Percentiles rank a stretch among this genome's conserved stretches.
Conservation (phyloP, 2,888 invertebrate genomes). For the Nomada fabriciana region DNA sequence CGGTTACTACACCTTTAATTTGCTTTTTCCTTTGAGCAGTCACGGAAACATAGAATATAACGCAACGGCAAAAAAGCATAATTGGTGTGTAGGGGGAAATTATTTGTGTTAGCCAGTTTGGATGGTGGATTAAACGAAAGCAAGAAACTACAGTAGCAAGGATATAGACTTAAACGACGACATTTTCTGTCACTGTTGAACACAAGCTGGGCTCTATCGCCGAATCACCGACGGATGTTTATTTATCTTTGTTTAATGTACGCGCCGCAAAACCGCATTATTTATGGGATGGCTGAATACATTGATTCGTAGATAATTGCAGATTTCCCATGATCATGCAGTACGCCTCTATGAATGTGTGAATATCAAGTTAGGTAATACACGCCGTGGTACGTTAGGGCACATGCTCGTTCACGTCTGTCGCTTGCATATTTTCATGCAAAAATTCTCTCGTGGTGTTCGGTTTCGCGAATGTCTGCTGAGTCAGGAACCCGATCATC, state of each 20-base stretch:
- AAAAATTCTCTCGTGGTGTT: conserved; percentile 62
- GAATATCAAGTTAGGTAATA: conserved; percentile 49
- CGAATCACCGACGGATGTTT: too few species aligned
- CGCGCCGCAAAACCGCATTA: too few species aligned
- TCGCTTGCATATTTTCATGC: conserved; percentile 56
- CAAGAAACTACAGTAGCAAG: too few species aligned
- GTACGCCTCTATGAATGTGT: neutral
- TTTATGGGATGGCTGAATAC: neutral
- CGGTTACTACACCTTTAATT: too few species aligned
- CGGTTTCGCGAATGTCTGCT: conserved; percentile 68
- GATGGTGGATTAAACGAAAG: too few species aligned
- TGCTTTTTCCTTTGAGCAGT: too few species aligned
- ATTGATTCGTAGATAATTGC: neutral
- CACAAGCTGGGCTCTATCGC: too few species aligned
- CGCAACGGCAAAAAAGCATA: neutral
- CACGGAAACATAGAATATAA: too few species aligned
- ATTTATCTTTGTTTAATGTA: too few species aligned
- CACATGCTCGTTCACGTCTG: conserved; percentile 51
- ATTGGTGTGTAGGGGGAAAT: neutral
- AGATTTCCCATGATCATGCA: neutral
- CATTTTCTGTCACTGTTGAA: too few species aligned
- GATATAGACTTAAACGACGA: too few species aligned
- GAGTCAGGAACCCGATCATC: conserved; percentile 69
- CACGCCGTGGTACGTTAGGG: conserved; percentile 51
- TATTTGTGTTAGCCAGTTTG: too few species aligned